These are phyloP conservation scores for Andricus quercusramuli DNA, from an alignment of 2,888 invertebrate species.

Conservation along the genomic window DNA sequence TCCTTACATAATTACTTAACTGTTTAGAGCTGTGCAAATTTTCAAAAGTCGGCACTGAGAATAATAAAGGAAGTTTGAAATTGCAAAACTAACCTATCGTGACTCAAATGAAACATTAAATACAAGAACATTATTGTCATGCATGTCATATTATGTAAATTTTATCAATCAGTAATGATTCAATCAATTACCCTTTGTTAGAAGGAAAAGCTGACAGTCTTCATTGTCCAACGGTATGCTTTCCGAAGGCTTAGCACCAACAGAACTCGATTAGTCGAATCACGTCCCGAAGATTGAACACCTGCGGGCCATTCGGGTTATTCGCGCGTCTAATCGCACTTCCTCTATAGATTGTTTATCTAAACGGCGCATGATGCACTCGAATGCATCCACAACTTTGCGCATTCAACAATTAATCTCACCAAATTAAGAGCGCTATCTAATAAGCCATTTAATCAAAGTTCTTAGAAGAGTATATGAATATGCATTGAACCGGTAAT, in stretches of 20 bases:
- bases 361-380: not conserved
- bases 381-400: not conserved
- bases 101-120: conserved; percentile 3
- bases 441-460: not conserved
- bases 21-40: not conserved
- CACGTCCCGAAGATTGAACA: conserved; percentile 38
- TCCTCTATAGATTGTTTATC: conserved; percentile 40
- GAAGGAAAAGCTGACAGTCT: conserved; percentile 11
- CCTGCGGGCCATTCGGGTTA: conserved; percentile 28
- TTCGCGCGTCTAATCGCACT: conserved; percentile 21
- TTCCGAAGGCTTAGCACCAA: conserved; percentile 18
- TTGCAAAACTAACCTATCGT: not conserved
- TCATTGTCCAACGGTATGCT: conserved; percentile 14
- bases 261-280: conserved; percentile 29
- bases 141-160: conserved; percentile 37
- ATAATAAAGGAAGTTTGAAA: not conserved
- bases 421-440: not conserved
- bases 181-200: conserved; percentile 34
- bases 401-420: conserved; percentile 1
- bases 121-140: conserved; percentile 15
- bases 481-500: not conserved
- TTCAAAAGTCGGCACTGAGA: not conserved
- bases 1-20: no score
- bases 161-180: conserved; percentile 7
- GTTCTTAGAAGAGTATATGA: not conserved